Evolutionary conservation across 2,888 invertebrate genomes (phyloP), one percentile per base, ranked within the genome.

Genomic region (Maniola hyperantus): DNA sequence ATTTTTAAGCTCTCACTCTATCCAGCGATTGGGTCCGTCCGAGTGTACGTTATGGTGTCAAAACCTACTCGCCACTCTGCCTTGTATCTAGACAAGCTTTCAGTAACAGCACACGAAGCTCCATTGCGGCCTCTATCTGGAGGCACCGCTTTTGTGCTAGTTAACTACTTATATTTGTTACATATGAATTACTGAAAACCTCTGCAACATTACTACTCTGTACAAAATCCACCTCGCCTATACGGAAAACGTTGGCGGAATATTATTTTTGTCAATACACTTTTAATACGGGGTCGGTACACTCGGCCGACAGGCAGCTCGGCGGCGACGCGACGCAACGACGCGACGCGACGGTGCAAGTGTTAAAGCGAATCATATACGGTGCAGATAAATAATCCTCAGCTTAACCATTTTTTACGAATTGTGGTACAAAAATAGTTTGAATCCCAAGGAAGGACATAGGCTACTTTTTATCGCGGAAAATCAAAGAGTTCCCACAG

Each of bases 191-290:
- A 5, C 1, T 10, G 1, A 34, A 48, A 36, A 50, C 36, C 53
- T 62, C 62, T 53, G 53, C 10, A 26, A 33, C 20, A 51, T n/a
- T 18, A 61, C 13, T 67, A 58, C 67, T 63, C 67, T 67, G 53
- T 53, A 58, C 39, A 44, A 59, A 63, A 53, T 53, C 58, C 51
- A 62, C 58, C 57, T 51, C 64, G 65, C 57, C 64, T 73, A 71
- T 73, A 66, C 72, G 73, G 70, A 74, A 74, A 74, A 74, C 73
- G 72, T 74, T 72, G 72, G 55, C 67, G 57, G 73, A 74, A 76
- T 74, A 78, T 76, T 75, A 78, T 78, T 77, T 74, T 74, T 76
- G 74, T 74, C 74, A 73, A 77, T 75, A 74, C 73, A 42, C 20
- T 70, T 76, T 72, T 73, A 73, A 72, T 72, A 71, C 67, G 72